These are phyloP conservation scores for Trichonephila clavata DNA, from an alignment of 1,140 invertebrate genomes.

Conservation along the genomic window DNA sequence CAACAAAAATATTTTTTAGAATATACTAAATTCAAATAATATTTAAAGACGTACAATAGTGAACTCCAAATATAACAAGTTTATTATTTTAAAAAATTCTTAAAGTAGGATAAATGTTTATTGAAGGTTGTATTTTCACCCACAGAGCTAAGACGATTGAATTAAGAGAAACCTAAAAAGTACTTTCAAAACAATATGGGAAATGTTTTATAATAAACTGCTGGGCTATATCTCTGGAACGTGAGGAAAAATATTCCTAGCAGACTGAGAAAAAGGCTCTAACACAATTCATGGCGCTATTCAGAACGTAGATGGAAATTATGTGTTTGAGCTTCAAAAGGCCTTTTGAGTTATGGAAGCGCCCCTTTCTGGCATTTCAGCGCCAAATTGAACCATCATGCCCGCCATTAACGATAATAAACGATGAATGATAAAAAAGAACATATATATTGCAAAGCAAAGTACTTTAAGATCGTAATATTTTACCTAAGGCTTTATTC, in stretches of 20 bases:
- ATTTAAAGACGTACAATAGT: too few relatives aligned
- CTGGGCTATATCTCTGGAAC: constrained; percentile 23
- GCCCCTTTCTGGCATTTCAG: not conserved
- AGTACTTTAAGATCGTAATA: constrained; percentile 53
- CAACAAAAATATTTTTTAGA: too few relatives aligned
- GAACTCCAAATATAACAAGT: too few relatives aligned
- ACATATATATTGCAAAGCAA: not conserved
- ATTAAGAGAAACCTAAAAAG: not conserved
- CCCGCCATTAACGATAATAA: constrained; percentile 35
- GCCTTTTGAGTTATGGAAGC: constrained; percentile 36
- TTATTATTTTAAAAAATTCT: too few relatives aligned
- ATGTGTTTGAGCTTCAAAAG: constrained; percentile 33
- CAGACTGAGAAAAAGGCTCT: not conserved
- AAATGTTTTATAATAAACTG: not conserved
- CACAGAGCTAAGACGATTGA: not conserved
- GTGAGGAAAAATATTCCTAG: constrained; percentile 43
- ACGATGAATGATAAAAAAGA: constrained; percentile 22
- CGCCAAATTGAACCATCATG: constrained; percentile 61
- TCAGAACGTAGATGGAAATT: constrained; percentile 15
- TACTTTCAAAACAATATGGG: constrained; percentile 4
- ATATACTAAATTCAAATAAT: too few relatives aligned
- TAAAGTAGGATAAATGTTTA: too few relatives aligned
- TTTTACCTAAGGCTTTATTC: constrained; percentile 40
- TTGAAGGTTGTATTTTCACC: too few relatives aligned
- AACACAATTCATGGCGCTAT: constrained; percentile 43